Percentiles rank a stretch among this genome's conserved stretches.
Conservation (phyloP, 2,797 vertebrate species). For the Nyctibius grandis region DNA sequence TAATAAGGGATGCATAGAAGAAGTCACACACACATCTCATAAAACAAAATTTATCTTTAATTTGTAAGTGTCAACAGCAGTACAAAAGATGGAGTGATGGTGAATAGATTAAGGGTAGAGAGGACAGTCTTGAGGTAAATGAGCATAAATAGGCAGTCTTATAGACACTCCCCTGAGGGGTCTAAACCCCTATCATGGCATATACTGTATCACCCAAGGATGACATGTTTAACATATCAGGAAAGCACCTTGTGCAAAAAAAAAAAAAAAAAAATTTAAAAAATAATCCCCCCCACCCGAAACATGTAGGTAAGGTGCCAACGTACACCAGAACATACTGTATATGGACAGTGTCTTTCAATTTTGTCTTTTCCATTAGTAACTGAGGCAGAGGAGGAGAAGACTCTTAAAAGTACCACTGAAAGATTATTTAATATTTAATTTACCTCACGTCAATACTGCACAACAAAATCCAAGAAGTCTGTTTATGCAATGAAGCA, state of each 20-base stretch:
- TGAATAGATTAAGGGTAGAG: constrained; percentile 95
- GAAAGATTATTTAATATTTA: constrained; percentile 90
- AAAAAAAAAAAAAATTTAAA: constrained; percentile 40
- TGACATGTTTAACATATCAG: constrained; percentile 89
- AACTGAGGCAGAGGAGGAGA: constrained; percentile 89
- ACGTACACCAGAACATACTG: constrained; percentile 79
- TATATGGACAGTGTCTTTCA: constrained; percentile 81
- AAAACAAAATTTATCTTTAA: constrained; percentile 99
- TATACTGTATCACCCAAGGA: constrained; percentile 87
- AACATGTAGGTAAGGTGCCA: constrained; percentile 88
- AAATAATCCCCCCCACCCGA: constrained; percentile 20
- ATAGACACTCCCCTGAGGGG: constrained; percentile 81
- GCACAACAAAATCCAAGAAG: constrained; percentile 97
- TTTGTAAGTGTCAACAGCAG: constrained; percentile 99
- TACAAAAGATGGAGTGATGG: constrained; percentile 99
- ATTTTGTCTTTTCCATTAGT: constrained; percentile 84
- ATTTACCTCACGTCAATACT: constrained; percentile 99
- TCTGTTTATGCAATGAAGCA: constrained; percentile 95
- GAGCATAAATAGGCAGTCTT: constrained; percentile 96
- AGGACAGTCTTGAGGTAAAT: constrained; percentile 99
- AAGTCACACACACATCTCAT: constrained; percentile 74
- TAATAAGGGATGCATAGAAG: constrained; percentile 51
- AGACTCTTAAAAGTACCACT: constrained; percentile 91
- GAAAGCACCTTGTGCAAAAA: constrained; percentile 89
- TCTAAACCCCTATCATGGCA: constrained; percentile 81